Conservation (phyloP, 1,140 invertebrate genomes). For the Magallana ariakensis region DNA sequence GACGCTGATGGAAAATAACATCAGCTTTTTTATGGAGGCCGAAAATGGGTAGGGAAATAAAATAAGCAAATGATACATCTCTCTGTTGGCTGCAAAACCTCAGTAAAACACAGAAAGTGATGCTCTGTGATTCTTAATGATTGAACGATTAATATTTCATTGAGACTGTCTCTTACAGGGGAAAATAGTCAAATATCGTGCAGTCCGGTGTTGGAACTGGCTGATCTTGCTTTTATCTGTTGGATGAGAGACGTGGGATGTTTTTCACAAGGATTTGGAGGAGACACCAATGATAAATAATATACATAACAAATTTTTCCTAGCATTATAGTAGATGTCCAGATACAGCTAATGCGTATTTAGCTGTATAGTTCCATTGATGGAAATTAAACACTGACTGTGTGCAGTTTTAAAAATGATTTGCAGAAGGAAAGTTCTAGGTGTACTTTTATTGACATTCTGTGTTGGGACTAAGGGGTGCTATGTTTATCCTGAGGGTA, state of each 20-base stretch:
- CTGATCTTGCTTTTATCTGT: background rate
- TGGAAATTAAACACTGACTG: too few species aligned
- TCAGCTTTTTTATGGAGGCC: background rate
- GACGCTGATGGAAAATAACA: background rate
- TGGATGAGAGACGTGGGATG: too few species aligned
- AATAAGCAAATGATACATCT: background rate
- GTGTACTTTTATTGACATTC: background rate
- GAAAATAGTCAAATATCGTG: background rate
- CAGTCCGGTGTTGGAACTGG: background rate
- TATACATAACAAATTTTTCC: too few species aligned
- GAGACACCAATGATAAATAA: too few species aligned
- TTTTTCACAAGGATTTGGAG: too few species aligned
- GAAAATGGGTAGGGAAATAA: background rate
- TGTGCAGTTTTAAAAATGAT: background rate
- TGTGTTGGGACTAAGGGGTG: constrained; percentile 67
- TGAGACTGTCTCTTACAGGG: background rate
- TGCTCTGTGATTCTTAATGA: constrained; percentile 24
- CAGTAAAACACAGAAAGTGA: constrained; percentile 27
- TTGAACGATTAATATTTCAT: constrained; percentile 17
- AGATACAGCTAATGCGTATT: too few species aligned
- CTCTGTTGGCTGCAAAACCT: background rate
- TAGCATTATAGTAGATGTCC: too few species aligned
- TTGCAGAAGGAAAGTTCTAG: background rate
- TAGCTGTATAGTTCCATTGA: too few species aligned
- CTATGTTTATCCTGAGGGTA: constrained; percentile 84